phyloP scores from a whole-genome alignment of 2,113 vertebrate species.

The Oxyruncus cristatus region DNA sequence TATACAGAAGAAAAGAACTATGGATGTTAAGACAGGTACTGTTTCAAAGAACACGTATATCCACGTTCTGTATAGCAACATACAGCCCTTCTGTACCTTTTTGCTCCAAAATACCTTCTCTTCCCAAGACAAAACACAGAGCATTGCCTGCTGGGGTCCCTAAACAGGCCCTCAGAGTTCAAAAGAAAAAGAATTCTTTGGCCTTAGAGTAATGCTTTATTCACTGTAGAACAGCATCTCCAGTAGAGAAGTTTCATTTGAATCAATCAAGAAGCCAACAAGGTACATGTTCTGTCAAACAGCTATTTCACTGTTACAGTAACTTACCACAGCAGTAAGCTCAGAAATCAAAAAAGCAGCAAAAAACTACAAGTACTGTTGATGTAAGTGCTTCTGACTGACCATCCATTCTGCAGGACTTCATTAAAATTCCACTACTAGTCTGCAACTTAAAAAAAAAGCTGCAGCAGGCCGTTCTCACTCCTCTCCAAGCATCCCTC shows the following conservation, averaged over 20 bases:
- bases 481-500: background rate
- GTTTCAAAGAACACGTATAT: background rate
- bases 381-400: background rate
- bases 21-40: background rate
- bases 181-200: background rate
- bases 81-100: background rate
- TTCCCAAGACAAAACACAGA: background rate
- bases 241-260: background rate
- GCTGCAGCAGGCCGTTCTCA: background rate
- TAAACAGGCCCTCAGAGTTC: background rate
- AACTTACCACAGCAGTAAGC: background rate
- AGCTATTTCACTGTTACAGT: background rate
- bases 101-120: background rate
- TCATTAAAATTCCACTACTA: background rate
- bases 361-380: background rate
- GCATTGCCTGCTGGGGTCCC: background rate
- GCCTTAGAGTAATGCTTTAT: background rate
- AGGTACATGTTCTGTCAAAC: background rate
- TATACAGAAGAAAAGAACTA: background rate
- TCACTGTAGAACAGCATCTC: background rate
- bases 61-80: background rate
- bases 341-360: background rate
- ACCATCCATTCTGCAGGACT: background rate
- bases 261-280: background rate
- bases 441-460: background rate